A percentile compares a stretch with the other conserved stretches of the same genome.
phyloP scores from a whole-genome alignment of 2,797 vertebrate species.

The Xyrichtys novacula region DNA sequence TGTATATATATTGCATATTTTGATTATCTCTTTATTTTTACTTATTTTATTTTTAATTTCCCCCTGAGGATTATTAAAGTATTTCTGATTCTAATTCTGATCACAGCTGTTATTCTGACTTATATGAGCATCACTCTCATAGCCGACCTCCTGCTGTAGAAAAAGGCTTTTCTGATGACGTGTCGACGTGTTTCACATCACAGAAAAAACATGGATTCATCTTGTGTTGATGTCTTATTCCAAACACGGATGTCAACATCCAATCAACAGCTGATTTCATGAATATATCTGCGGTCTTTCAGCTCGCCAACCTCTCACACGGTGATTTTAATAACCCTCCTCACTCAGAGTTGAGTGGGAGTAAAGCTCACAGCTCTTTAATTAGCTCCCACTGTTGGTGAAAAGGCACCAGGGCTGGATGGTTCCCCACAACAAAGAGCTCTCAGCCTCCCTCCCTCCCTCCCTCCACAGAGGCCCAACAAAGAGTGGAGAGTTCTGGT shows the following conservation, averaged over 20 bases:
- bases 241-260: constrained; percentile 22
- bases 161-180: not conserved
- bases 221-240: not conserved
- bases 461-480: constrained; percentile 70
- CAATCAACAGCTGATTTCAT: constrained; percentile 23
- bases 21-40: no score
- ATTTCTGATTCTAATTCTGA: no score
- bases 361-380: constrained; percentile 64
- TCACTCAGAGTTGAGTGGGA: constrained; percentile 27
- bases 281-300: constrained; percentile 7
- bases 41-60: no score
- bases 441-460: no score
- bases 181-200: constrained; percentile 9
- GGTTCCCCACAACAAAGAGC: constrained; percentile 78
- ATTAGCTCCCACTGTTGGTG: constrained; percentile 60
- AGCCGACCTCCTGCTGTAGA: not conserved
- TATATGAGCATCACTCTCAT: not conserved
- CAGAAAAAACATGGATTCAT: constrained; percentile 17
- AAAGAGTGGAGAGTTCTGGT: constrained; percentile 79
- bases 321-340: constrained; percentile 28
- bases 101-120: not conserved
- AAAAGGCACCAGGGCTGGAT: constrained; percentile 70
- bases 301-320: constrained; percentile 25
- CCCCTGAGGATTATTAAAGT: no score
- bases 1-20: no score